phyloP scores from a whole-genome alignment of 2,113 vertebrate species.

The Oryzias celebensis region DNA sequence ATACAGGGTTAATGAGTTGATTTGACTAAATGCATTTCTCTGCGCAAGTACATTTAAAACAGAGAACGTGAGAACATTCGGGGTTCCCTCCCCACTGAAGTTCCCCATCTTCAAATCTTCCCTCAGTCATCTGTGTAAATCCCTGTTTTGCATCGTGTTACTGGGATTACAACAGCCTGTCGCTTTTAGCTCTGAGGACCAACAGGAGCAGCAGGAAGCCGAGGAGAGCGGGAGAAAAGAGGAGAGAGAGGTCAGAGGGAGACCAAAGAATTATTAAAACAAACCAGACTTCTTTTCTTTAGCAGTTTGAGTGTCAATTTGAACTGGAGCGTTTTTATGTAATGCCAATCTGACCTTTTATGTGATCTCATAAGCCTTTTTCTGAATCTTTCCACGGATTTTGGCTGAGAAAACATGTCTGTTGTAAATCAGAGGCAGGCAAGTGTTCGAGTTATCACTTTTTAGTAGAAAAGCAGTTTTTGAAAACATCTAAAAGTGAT shows the following conservation, averaged over 20 bases:
- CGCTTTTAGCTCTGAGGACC: not conserved
- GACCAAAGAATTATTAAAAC: not conserved
- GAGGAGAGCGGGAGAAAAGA: not conserved
- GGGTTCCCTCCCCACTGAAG: not conserved
- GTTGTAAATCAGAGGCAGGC: too few species aligned
- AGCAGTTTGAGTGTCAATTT: not conserved
- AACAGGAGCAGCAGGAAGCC: not conserved
- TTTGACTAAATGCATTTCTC: too few species aligned
- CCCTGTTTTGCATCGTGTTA: not conserved
- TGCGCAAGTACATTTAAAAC: too few species aligned
- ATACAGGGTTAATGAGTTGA: too few species aligned
- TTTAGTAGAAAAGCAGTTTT: too few species aligned
- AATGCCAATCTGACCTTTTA: not conserved
- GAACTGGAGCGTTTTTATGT: not conserved
- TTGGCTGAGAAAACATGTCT: too few species aligned
- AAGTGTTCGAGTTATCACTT: too few species aligned
- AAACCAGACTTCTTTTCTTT: not conserved
- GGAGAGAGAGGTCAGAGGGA: conserved; percentile 3
- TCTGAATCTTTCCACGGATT: too few species aligned
- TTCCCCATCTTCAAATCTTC: not conserved
- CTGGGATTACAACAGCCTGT: conserved; percentile 26
- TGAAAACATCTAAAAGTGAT: too few species aligned
- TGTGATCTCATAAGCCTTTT: too few species aligned
- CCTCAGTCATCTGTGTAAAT: conserved; percentile 2
- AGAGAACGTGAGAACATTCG: too few species aligned